Evolutionary conservation across 2,888 invertebrate species (phyloP), one percentile per base, ranked within the genome.

Genomic region (Xestia xanthographa): DNA sequence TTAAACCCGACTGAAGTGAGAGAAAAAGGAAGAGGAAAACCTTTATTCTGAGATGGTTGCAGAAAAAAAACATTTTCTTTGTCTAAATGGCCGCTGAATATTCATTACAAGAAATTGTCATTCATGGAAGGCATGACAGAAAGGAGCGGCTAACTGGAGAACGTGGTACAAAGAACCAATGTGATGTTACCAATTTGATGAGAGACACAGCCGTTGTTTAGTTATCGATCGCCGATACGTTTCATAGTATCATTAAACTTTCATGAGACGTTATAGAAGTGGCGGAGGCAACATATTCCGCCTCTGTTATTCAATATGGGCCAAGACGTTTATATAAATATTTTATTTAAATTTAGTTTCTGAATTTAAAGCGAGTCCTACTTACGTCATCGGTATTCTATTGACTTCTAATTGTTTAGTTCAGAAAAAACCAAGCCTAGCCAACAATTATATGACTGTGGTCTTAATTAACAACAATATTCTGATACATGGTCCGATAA

Each of bases 181-280:
- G 38, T 58, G 14, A 58, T 53, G 58, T 66, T 72, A 74, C 43
- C 45, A 69, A 76, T 75, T 75, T 45, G 56, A 72, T 79, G 77
- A 73, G 66, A 80, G 83, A 76, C 22, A 66, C 74, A 75, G 70
- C 83, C 63, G 78, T 60, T 75, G 71, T 79, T 72, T 45, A 67
- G 72, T n/a, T 84, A 84, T 86, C 72, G 86, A 85, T 85, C 81
- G 68, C 66, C 83, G 76, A 88, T 87, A 88, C 86, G 77, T 85
- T 87, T 85, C 86, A 87, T 82, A 84, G 80, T 86, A 86, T 83
- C 86, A 89, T 92, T 91, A 89, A 89, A 89, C 71, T 91, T 92
- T 91, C 90, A 92, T 90, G 90, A 91, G 86, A 82, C 82, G 73
- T n/a, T n/a, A n/a, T 85, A 81, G 79, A 83, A 85, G 74, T 78